phyloP scores from a whole-genome alignment of 1,140 invertebrate genomes.

The Drosophila melanogaster region Release_6_plus_ISO1_MT NC_004354.4:1504001-1504500 shows the following conservation, averaged over 20 bases:
- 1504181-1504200: conserved; percentile 68
- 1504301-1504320: conserved; percentile 49
- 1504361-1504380: not conserved
- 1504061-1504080: conserved; percentile 3
- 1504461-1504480: conserved; percentile 79
- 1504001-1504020: conserved; percentile 24
- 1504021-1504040: conserved; percentile 55
- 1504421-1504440: conserved; percentile 53
- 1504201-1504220: conserved; percentile 22
- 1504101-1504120: conserved; percentile 67
- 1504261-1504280: conserved; percentile 36
- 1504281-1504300: conserved; percentile 73
- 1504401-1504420: conserved; percentile 53
- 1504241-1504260: conserved; percentile 8
- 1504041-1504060: not conserved
- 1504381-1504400: conserved; percentile 27
- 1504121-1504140: conserved; percentile 64
- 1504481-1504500: conserved; percentile 70
- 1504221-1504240: not conserved
- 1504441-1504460: conserved; percentile 72
- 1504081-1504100: conserved; percentile 55
- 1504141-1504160: not conserved
- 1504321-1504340: not conserved
- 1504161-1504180: conserved; percentile 1
- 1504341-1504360: no score